phyloP scores from a whole-genome alignment of 1,140 invertebrate genomes.

The Agrilus planipennis region DNA sequence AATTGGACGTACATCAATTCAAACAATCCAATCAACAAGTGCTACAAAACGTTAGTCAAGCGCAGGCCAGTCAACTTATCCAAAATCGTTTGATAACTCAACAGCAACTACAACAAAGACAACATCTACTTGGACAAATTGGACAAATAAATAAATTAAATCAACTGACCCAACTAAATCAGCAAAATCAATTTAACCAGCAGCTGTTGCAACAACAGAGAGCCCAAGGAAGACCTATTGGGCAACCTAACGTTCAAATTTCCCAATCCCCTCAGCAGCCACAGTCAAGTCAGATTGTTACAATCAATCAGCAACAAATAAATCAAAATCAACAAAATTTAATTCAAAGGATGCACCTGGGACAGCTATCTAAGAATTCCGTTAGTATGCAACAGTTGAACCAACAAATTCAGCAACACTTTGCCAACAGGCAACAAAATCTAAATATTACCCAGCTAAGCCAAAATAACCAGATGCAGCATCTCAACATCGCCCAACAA shows the following conservation, averaged over 20 bases:
- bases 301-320: constrained; percentile 9
- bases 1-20: constrained; percentile 9
- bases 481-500: neutral
- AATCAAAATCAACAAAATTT: constrained; percentile 19
- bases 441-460: too few relatives aligned
- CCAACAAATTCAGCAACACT: constrained; percentile 31
- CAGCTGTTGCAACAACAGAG: constrained; percentile 14
- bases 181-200: too few relatives aligned
- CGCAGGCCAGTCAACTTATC: neutral
- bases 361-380: constrained; percentile 21
- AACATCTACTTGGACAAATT: neutral
- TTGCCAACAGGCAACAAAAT: constrained; percentile 16
- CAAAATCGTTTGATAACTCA: constrained; percentile 1
- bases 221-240: constrained; percentile 12
- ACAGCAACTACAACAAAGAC: neutral
- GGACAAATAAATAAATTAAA: neutral
- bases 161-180: too few relatives aligned
- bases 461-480: constrained; percentile 1
- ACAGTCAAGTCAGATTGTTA: constrained; percentile 15
- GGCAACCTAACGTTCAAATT: constrained; percentile 13
- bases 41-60: constrained; percentile 1
- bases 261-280: constrained; percentile 8
- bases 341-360: constrained; percentile 12
- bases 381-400: constrained; percentile 26
- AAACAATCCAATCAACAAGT: constrained; percentile 3